Evolutionary conservation across 2,797 vertebrate genomes (phyloP).

Genomic region (Clamator glandarius): DNA sequence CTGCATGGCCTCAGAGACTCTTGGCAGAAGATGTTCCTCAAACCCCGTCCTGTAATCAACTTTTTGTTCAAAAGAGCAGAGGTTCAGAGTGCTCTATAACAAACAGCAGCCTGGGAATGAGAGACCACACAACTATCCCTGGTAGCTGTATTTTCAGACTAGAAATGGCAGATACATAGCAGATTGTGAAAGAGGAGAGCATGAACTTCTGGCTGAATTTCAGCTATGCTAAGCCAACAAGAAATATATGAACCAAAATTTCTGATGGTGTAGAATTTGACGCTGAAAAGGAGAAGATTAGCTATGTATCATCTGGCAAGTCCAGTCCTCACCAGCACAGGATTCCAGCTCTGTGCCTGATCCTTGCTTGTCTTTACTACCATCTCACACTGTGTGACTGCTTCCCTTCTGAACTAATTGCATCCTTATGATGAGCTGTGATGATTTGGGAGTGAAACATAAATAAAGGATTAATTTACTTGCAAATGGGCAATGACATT

Average conservation of each 20-base stretch:
- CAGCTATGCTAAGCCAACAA: neutral
- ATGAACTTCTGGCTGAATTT: neutral
- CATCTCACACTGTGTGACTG: neutral
- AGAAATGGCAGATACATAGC: neutral
- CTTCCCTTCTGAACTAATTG: neutral
- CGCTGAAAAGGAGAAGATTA: neutral
- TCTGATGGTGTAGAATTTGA: neutral
- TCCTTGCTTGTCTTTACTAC: neutral
- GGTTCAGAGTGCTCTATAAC: neutral
- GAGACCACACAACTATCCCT: neutral
- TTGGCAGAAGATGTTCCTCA: neutral
- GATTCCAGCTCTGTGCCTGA: neutral
- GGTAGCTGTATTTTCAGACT: neutral
- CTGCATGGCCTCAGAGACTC: neutral
- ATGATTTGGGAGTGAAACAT: neutral
- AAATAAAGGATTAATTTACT: neutral
- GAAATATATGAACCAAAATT: neutral
- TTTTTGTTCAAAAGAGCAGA: neutral
- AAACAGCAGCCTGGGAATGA: fast-evolving
- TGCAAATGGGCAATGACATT: neutral
- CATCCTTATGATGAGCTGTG: neutral
- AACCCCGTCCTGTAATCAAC: neutral
- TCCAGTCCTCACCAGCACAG: neutral
- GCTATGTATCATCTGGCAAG: neutral
- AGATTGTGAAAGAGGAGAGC: neutral